Evolutionary conservation across 2,797 vertebrate genomes (phyloP), one percentile per base, ranked within the genome.

Genomic region (Agapornis canus): DNA sequence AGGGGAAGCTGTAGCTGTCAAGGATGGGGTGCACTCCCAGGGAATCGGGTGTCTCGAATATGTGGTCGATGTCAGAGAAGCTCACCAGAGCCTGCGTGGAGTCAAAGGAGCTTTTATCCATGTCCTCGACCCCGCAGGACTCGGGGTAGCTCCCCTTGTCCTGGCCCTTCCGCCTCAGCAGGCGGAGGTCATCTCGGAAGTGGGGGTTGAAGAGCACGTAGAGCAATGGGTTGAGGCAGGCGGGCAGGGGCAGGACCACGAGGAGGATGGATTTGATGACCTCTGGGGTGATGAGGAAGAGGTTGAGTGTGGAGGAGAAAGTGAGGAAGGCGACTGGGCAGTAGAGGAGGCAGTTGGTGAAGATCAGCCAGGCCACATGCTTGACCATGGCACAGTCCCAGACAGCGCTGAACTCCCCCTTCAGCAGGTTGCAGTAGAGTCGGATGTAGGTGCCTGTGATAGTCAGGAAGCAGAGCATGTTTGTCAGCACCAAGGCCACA

Each of bases 381-480:
- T 99, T 98, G 95, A 99, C 98, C 98, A 99, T 99, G 92, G 98
- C 98, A 1, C 99, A 99, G 97, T 99, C 99, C 99, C 99, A 99
- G 95, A 98, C 97, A 16, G 98, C 98, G 52, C 99, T 98, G 23
- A 98, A 98, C 89, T 99, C 98, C 1, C 98, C 98, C 51, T 98
- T 97, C 6, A 99, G 98, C 97, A 99, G 97, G 97, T 98, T 98
- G 97, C 99, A 99, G 97, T 99, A 99, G 25, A 99, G 98, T 23
- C 98, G 98, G 96, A 99, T 99, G 97, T 99, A 99, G 91, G 99
- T 99, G 19, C 98, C 98, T 0, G 99, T 99, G 96, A 99, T 98
- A 5, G 99, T 98, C 85, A 99, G 98, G 96, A 99, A 98, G 92
- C 99, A 99, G 83, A 99, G 95, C 26, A 98, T 99, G 96, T 99